These are phyloP conservation scores for Bradypus variegatus DNA, from an alignment of 2,797 vertebrate genomes.

Conservation along the genomic window DNA sequence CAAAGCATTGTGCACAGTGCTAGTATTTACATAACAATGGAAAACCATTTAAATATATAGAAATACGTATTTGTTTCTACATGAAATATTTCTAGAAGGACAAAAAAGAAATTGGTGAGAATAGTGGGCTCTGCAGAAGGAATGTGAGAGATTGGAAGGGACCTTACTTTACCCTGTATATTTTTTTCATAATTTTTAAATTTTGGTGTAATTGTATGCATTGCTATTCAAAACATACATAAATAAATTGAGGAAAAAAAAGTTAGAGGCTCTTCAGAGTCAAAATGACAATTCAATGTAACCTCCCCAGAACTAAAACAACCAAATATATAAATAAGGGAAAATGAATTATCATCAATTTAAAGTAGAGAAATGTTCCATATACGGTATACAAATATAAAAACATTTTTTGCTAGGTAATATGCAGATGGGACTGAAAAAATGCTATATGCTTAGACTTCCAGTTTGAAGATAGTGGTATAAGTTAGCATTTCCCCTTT, in stretches of 20 bases:
- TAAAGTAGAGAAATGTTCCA: neutral
- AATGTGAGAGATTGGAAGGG: neutral
- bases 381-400: neutral
- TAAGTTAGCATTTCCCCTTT: neutral
- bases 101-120: neutral
- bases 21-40: neutral
- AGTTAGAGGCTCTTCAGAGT: neutral
- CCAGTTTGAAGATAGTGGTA: neutral
- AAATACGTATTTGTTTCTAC: neutral
- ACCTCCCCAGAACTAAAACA: neutral
- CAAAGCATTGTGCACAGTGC: neutral
- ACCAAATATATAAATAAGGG: constrained; percentile 1
- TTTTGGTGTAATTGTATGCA: neutral
- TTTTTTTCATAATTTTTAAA: neutral
- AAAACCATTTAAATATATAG: neutral
- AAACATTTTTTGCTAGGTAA: neutral
- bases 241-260: neutral
- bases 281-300: neutral
- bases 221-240: neutral
- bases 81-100: neutral
- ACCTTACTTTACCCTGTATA: neutral
- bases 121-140: neutral
- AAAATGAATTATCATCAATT: neutral
- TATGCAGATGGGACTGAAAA: neutral
- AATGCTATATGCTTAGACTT: neutral